Evolutionary conservation across 92 coral and sea anemone species (phyloP), one percentile per base, ranked within the genome.

Genomic region (Parazoanthus swiftii): DNA sequence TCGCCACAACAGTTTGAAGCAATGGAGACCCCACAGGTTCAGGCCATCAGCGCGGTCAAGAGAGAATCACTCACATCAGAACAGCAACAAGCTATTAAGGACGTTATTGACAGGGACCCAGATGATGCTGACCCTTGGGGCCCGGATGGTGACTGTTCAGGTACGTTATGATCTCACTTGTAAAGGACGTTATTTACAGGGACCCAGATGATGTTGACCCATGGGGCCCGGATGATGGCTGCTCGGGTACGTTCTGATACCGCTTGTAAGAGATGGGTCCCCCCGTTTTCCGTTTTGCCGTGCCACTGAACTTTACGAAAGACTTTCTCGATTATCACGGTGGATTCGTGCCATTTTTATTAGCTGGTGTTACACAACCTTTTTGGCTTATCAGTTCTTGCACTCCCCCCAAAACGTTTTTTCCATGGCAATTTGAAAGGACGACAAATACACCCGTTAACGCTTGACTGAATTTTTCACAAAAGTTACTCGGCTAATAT

Each of bases 121-220:
- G 95, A 92, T 88, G 99, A 97, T 67, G 90, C 86, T 15, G 95
- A 93, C 80, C 99, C 99, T 4, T 97, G 99, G 99, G 91, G 94
- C 67, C 94, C 96, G 13, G 97, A 93, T 89, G 96, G 91, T 68
- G 77, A 86, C 25, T 90, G 92, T 74, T 86, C 90, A 21, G 92
- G 92, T 90, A 65, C 59, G 59, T 54, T 54, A 13, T 77, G 90
- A 5, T 43, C 21, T 33, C 56, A 15, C 8, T 35, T 71, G 15
- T 29, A 29, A 67, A 90, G 81, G 88, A 65, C 70, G 98, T 97
- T 26, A 93, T 86, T 65, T 91, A 90, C 65, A 80, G 85, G 33
- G 99, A 97, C 85, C 99, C 99, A 56, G 95, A 92, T 88, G 99
- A 97, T 67, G 90, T 88, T 15, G 95, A 93, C 80, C 99, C 99